A percentile compares a stretch with the other conserved stretches of the same genome.
These are phyloP conservation scores for Nematostella vectensis DNA, from an alignment of 92 coral and sea anemone genomes.

Conservation along the genomic window DNA sequence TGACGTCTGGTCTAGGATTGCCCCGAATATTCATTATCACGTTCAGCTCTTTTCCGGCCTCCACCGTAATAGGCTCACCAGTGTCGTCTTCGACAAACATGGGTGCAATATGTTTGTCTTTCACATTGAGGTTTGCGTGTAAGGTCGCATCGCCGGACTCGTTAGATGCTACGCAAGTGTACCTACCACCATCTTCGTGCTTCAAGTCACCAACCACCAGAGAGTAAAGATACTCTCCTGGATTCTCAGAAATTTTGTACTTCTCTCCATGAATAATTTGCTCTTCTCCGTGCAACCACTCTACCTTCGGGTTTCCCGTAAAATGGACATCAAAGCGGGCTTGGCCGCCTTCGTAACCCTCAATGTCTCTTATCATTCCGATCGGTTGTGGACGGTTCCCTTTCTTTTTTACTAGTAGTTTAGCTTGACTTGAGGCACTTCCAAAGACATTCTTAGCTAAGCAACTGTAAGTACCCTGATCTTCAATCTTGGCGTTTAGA, in stretches of 20 bases:
- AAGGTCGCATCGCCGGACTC: conserved; percentile 64
- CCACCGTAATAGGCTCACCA: conserved; percentile 43
- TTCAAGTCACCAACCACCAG: conserved; percentile 39
- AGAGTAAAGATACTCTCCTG: conserved; percentile 38
- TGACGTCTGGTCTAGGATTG: conserved; percentile 58
- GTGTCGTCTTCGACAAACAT: conserved; percentile 47
- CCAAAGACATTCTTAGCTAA: conserved; percentile 57
- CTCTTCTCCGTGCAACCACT: conserved; percentile 60
- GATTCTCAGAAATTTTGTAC: conserved; percentile 20
- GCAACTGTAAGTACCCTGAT: conserved; percentile 71
- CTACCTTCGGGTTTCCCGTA: conserved; percentile 56
- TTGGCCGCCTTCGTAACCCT: conserved; percentile 62
- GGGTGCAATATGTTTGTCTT: conserved; percentile 41
- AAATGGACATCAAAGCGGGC: conserved; percentile 69
- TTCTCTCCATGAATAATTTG: conserved; percentile 35
- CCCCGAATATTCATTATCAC: conserved; percentile 58
- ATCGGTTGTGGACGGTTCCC: conserved; percentile 60
- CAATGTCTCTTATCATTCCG: conserved; percentile 57
- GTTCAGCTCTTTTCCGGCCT: conserved; percentile 60
- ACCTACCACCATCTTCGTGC: conserved; percentile 52
- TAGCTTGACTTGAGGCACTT: conserved; percentile 52
- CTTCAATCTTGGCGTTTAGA: conserved; percentile 54
- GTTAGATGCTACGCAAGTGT: conserved; percentile 70
- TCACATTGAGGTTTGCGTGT: conserved; percentile 46
- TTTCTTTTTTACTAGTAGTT: conserved; percentile 59